Conservation (phyloP, 2,888 invertebrate species). For the Spodoptera picta region DNA sequence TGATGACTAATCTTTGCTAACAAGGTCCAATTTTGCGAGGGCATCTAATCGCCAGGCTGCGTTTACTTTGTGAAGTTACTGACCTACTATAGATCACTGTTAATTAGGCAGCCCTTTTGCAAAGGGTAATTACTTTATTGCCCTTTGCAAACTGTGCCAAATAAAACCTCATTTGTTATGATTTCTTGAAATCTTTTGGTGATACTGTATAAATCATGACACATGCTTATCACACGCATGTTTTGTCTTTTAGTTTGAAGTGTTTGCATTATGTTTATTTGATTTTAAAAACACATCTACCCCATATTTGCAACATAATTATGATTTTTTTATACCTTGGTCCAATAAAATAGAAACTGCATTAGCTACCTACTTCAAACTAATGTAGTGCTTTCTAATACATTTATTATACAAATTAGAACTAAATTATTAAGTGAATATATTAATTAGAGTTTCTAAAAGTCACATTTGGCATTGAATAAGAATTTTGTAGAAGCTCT, state of each 20-base stretch:
- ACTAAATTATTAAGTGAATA: too few species aligned
- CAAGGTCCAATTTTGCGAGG: slow-evolving; percentile 64
- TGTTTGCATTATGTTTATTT: background rate
- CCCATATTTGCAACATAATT: background rate
- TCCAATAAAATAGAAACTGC: too few species aligned
- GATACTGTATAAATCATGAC: too few species aligned
- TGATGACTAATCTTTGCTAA: slow-evolving; percentile 76
- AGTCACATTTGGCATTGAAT: too few species aligned
- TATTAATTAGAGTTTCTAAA: too few species aligned
- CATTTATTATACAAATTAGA: too few species aligned
- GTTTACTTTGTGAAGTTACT: slow-evolving; percentile 48
- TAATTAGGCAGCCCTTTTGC: slow-evolving; percentile 51
- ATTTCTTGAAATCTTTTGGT: slow-evolving; percentile 11
- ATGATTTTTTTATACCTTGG: too few species aligned
- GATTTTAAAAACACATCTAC: slow-evolving; percentile 11
- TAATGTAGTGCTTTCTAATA: too few species aligned
- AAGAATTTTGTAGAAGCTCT: too few species aligned
- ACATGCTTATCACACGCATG: too few species aligned
- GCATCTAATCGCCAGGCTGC: slow-evolving; percentile 47
- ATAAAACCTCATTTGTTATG: slow-evolving; percentile 19
- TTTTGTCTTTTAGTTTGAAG: too few species aligned
- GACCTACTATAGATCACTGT: slow-evolving; percentile 58
- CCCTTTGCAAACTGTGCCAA: slow-evolving; percentile 25
- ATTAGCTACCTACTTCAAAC: too few species aligned
- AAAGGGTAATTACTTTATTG: slow-evolving; percentile 34